Evolutionary conservation across 2,113 vertebrate genomes (phyloP).

Genomic region (Engystomops pustulosus): DNA sequence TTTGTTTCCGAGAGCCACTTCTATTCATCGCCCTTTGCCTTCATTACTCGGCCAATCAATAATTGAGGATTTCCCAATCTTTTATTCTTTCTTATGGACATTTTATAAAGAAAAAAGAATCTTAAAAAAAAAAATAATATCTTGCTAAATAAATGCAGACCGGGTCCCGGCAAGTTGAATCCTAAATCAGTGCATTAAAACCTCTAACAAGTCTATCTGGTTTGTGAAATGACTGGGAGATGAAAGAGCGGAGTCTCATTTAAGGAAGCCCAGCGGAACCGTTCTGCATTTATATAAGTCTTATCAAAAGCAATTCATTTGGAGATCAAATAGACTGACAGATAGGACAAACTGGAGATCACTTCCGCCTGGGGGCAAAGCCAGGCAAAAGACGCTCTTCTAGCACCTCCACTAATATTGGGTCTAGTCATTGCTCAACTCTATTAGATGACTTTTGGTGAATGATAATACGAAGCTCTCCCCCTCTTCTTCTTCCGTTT

Average conservation of each 20-base stretch:
- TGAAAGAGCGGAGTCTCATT: conserved; percentile 85
- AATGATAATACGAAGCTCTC: conserved; percentile 62
- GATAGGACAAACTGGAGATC: conserved; percentile 85
- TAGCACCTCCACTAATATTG: conserved; percentile 76
- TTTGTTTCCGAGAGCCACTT: conserved; percentile 36
- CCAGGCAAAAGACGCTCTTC: conserved; percentile 72
- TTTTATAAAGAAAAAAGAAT: conserved; percentile 66
- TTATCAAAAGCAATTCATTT: conserved; percentile 92
- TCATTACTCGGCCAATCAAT: conserved; percentile 44
- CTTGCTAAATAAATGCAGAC: conserved; percentile 82
- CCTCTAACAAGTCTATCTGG: conserved; percentile 84
- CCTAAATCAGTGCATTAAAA: conserved; percentile 85
- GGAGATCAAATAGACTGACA: conserved; percentile 90
- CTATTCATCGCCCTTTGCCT: neutral
- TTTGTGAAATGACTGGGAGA: conserved; percentile 84
- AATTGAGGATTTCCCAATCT: conserved; percentile 23
- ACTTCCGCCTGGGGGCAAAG: conserved; percentile 81
- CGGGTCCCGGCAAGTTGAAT: conserved; percentile 80
- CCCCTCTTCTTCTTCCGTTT: neutral
- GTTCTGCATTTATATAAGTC: conserved; percentile 86
- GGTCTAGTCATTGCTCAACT: conserved; percentile 74
- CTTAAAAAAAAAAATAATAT: conserved; percentile 57
- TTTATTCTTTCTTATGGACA: conserved; percentile 65
- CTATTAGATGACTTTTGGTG: conserved; percentile 68
- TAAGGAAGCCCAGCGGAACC: conserved; percentile 83